Evolutionary conservation across 2,113 vertebrate species (phyloP), one percentile per base, ranked within the genome.

Genomic region (Carettochelys insculpta): DNA sequence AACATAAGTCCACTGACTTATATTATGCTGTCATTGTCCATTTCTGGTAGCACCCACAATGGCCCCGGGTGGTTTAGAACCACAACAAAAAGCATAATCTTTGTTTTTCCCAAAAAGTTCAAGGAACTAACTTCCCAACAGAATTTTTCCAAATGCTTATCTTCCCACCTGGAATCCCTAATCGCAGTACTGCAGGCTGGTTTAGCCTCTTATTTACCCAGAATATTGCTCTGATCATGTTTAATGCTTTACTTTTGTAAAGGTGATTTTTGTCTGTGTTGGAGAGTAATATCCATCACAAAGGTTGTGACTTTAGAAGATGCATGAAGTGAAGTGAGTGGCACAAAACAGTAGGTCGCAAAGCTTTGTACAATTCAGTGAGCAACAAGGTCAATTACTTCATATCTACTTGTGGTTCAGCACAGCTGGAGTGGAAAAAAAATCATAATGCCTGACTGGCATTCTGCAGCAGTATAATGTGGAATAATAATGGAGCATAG

Each of bases 351-450:
- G 96, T 87, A 95, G 96, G 97, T 92, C 96, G 91, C 54, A 94
- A 97, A 96, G 80, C 91, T 78, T 94, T 90, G 85, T 83, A 95
- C 95, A 97, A 92, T 88, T 95, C 77, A 58, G 52, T 95, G 95
- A 97, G 94, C 96, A 97, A 84, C 96, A 97, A 97, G 97, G 97
- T 98, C 97, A 98, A 89, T 97, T 97, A 92, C 94, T 97, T 96
- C 92, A 93, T 95, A 95, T 92, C 84, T 96, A 83, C 96, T 97
- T 95, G 91, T 54, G 92, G 91, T 82, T 97, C 91, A 92, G 73
- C 96, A 96, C 98, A 98, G 96, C 94, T 97, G 98, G 97, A 94
- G 78, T 84, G 94, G n/a, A n/a, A 95, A 97, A 95, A 96, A 96
- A 94, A 65, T 86, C 0, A 6, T 87, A 96, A 92, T 94, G 94